phyloP scores from a whole-genome alignment of 2,888 invertebrate species.

The Drosophila yooni region DNA sequence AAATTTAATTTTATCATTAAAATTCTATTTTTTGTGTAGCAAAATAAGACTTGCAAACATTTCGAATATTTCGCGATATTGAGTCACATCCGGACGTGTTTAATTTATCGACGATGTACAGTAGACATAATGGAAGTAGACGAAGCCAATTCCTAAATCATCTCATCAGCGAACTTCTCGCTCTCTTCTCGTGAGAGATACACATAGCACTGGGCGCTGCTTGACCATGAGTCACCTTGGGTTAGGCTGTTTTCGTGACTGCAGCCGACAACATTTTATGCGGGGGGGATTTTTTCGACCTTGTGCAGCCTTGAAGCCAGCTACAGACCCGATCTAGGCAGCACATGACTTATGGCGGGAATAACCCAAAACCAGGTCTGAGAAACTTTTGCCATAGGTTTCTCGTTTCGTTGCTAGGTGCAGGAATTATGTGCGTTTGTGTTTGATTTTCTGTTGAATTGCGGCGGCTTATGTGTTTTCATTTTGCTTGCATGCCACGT shows the following conservation, averaged over 20 bases:
- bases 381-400: slow-evolving; percentile 2
- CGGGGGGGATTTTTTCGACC: slow-evolving; percentile 23
- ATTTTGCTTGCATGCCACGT: slow-evolving; percentile 68
- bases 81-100: background rate
- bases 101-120: background rate
- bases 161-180: background rate
- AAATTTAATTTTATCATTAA: background rate
- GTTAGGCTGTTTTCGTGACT: slow-evolving; percentile 21
- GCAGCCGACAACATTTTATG: slow-evolving; percentile 12
- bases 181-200: slow-evolving; percentile 4
- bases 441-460: slow-evolving; percentile 55
- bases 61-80: background rate
- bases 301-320: slow-evolving; percentile 13
- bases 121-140: slow-evolving; percentile 1
- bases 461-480: slow-evolving; percentile 47
- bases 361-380: slow-evolving; percentile 42
- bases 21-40: background rate
- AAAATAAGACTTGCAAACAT: background rate
- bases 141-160: slow-evolving; percentile 16
- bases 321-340: slow-evolving; percentile 7
- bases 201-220: background rate
- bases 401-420: background rate
- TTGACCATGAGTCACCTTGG: slow-evolving; percentile 43
- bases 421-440: slow-evolving; percentile 53
- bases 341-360: slow-evolving; percentile 38